Evolutionary conservation across 2,888 invertebrate species (phyloP).

Genomic region (Adelognathus sp.): DNA sequence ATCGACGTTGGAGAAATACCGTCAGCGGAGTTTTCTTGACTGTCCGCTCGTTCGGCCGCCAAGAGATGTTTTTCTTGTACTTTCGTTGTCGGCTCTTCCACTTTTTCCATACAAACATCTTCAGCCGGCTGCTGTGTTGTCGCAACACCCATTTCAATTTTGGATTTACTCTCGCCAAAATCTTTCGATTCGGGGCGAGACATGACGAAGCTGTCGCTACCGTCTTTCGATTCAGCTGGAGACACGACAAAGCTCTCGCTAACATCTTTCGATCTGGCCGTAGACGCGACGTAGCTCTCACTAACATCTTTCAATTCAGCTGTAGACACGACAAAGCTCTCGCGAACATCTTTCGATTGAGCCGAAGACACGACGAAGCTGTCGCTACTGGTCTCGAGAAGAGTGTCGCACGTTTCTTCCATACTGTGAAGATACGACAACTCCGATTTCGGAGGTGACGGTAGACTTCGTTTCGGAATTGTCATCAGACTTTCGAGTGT

Average conservation of each 20-base stretch:
- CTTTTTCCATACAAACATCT: too few species aligned
- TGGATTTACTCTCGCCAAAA: too few species aligned
- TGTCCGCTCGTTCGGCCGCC: background rate
- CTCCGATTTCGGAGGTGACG: background rate
- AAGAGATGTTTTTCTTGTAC: background rate
- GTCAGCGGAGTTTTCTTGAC: background rate
- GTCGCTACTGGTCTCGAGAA: background rate
- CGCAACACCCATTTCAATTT: too few species aligned
- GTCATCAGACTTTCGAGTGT: slow-evolving; percentile 55
- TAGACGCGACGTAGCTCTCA: too few species aligned
- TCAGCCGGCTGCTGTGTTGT: too few species aligned
- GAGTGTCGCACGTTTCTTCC: background rate
- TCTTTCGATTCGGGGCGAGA: too few species aligned
- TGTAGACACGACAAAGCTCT: background rate
- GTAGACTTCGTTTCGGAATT: slow-evolving; percentile 36
- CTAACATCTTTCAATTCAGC: too few species aligned
- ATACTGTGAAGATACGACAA: background rate
- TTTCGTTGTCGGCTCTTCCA: background rate
- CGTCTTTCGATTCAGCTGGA: too few species aligned
- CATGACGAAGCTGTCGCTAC: too few species aligned
- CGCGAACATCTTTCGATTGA: background rate
- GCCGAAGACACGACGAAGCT: background rate
- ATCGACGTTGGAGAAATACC: slow-evolving; percentile 8
- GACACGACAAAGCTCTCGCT: too few species aligned
- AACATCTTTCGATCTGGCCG: too few species aligned